phyloP scores from a whole-genome alignment of 2,797 vertebrate genomes.

The Brachymystax lenok region DNA sequence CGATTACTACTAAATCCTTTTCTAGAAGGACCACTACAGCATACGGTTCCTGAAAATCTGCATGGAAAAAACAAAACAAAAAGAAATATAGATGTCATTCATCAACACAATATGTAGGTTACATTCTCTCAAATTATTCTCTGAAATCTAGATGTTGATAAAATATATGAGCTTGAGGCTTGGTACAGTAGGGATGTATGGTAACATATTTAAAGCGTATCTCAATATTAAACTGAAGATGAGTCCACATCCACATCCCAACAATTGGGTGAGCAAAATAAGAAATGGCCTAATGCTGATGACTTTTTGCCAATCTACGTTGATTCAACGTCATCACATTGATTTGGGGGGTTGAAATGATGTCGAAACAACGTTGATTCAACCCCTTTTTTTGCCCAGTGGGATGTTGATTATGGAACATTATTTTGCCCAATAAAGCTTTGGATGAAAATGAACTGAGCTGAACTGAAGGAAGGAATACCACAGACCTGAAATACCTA shows the following conservation, averaged over 20 bases:
- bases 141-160: not conserved
- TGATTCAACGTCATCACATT: no score
- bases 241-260: not conserved
- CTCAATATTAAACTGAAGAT: not conserved
- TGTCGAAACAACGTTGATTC: no score
- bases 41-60: slow-evolving; percentile 99
- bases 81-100: not conserved
- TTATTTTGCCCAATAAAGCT: not conserved
- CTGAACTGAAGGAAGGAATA: not conserved
- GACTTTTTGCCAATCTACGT: no score
- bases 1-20: slow-evolving; percentile 99
- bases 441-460: not conserved
- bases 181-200: not conserved
- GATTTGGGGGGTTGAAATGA: no score
- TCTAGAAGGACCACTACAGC: slow-evolving; percentile 98
- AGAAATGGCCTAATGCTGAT: no score
- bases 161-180: not conserved
- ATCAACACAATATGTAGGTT: not conserved
- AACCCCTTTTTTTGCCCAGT: not conserved
- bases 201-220: not conserved
- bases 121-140: not conserved
- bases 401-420: not conserved
- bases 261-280: no score
- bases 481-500: not conserved
- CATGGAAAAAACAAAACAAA: slow-evolving; percentile 7